These are phyloP conservation scores for Myoxocephalus aenaeus DNA, from an alignment of 2,797 vertebrate genomes.

Conservation along the genomic window DNA sequence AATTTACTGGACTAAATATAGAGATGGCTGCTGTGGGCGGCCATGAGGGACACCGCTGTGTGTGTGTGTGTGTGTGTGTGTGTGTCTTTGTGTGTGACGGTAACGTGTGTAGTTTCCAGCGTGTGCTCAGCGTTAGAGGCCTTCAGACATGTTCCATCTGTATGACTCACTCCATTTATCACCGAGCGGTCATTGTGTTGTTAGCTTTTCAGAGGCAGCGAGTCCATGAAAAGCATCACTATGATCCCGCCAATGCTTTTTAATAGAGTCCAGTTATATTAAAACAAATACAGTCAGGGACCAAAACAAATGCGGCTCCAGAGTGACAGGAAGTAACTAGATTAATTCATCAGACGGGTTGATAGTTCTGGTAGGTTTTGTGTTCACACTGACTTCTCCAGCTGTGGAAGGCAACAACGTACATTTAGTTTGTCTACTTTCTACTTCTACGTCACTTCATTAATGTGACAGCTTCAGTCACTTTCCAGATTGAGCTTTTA, in stretches of 20 bases:
- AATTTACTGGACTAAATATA: conserved; percentile 27
- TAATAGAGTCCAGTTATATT: conserved; percentile 5
- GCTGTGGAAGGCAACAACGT: no score
- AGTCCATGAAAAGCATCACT: conserved; percentile 5
- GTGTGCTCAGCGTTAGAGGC: not conserved
- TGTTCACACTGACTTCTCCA: not conserved
- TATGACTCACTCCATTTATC: conserved; percentile 41
- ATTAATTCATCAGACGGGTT: not conserved
- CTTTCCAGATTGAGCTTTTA: not conserved
- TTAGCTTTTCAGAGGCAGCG: conserved; percentile 26
- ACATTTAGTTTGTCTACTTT: not conserved
- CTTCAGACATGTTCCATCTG: conserved; percentile 3
- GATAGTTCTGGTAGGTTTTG: not conserved
- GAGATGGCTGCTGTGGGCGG: not conserved
- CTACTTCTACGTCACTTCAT: not conserved
- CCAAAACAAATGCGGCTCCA: not conserved
- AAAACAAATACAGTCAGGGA: not conserved
- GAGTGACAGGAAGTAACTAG: not conserved
- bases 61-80: not conserved
- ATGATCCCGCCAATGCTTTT: not conserved
- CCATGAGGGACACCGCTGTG: not conserved
- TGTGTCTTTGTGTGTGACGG: not conserved
- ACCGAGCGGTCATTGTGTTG: conserved; percentile 21
- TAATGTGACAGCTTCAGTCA: not conserved
- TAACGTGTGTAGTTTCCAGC: not conserved